Evolutionary conservation across 1,140 invertebrate species (phyloP).

Genomic region (Nylanderia fulva): DNA sequence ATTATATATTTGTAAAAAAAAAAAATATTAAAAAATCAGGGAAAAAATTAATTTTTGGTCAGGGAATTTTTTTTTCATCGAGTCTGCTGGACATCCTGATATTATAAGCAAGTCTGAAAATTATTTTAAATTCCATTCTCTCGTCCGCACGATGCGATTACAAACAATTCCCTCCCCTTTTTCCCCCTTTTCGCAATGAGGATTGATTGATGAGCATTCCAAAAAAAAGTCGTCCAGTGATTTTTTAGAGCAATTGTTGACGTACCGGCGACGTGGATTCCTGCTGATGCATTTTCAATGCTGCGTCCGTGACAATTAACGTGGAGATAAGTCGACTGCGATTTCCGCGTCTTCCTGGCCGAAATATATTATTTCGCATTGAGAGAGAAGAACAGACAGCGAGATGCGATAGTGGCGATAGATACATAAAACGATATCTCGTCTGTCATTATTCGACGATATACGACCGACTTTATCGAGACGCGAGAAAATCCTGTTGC

Average conservation of each 20-base stretch:
- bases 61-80: too few species aligned
- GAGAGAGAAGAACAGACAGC: too few species aligned
- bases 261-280: constrained; percentile 69
- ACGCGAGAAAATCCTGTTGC: constrained; percentile 26
- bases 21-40: too few species aligned
- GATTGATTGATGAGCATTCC: neutral
- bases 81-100: neutral
- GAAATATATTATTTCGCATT: constrained; percentile 71
- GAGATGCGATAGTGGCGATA: constrained; percentile 10
- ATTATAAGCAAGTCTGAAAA: neutral
- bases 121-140: neutral
- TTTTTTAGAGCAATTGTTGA: constrained; percentile 65
- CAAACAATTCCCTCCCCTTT: neutral
- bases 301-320: constrained; percentile 76
- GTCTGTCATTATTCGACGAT: constrained; percentile 44
- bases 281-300: constrained; percentile 74
- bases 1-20: too few species aligned
- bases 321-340: constrained; percentile 72
- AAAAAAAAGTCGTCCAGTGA: constrained; percentile 16
- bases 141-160: neutral
- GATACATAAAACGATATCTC: constrained; percentile 55
- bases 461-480: constrained; percentile 52
- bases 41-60: too few species aligned
- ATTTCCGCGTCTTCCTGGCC: constrained; percentile 62
- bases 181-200: neutral